Base-by-base conservation (phyloP, 2,888 invertebrate species). In the Torymus aiolomorphi region DNA sequence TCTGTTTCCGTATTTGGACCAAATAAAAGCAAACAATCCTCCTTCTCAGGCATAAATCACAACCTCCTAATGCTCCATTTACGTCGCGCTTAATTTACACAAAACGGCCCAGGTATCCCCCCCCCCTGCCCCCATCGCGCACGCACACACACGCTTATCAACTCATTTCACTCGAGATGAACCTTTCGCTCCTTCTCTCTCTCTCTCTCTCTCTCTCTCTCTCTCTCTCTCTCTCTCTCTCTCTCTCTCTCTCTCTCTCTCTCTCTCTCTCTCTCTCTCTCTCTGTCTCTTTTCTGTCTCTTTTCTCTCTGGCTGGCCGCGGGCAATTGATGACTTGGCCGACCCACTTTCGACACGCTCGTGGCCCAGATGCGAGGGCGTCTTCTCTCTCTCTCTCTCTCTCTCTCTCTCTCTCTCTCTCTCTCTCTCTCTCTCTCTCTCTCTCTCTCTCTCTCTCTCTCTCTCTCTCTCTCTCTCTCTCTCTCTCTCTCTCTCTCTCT, bases 311-410 rank as follows among this genome's bases (percentile, higher is more conserved):
- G 82, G 85, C 84, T 80, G 82, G 85, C 84, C 86, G 83, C 83
- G 82, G 85, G 86, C 88, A 85, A 88, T 88, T 87, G 88, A 88
- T 87, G 88, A 87, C 87, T 89, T 83, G 87, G 66, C 72, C 87
- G 88, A 86, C 89, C 88, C 83, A 88, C 88, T 89, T 89, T 80
- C 73, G 78, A 20, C 18, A 82, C 83, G 83, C 84, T 84, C 82
- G 83, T 85, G 88, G 85, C 89, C 89, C 85, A 88, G 88, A 88
- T 89, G 86, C 87, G 87, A 86, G 86, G 86, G 86, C 86, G 87
- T 84, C 82, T 79, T 83, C 82, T 82, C 81, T 83, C 83, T 83
- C 82, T 69, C 81, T 65, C 78, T 69, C 51, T n/a, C n/a, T n/a
- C n/a, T n/a, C n/a, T n/a, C n/a, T n/a, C n/a, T n/a, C n/a, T n/a